A percentile compares a stretch with the other conserved stretches of the same genome.
phyloP scores from a whole-genome alignment of 2,113 vertebrate species.

The Cygnus buccinator region DNA sequence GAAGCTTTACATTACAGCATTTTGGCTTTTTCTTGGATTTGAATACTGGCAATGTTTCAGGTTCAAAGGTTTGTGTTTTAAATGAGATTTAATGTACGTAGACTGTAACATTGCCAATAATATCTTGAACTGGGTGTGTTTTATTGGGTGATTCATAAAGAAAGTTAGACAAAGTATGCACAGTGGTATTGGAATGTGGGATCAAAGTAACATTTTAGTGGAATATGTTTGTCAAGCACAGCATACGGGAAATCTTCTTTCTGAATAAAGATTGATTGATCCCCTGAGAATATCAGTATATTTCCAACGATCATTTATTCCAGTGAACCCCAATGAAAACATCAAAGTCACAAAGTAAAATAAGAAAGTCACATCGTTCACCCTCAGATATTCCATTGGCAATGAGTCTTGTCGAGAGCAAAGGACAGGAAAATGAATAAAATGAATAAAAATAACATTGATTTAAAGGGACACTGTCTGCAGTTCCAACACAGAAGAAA shows the following conservation, averaged over 20 bases:
- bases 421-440: not conserved
- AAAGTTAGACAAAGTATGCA: conserved; percentile 49
- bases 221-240: conserved; percentile 7
- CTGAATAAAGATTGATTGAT: conserved; percentile 27
- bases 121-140: conserved; percentile 53
- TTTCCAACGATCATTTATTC: conserved; percentile 41
- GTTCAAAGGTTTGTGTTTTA: conserved; percentile 42
- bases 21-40: not conserved
- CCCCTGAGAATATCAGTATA: not conserved
- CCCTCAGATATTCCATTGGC: conserved; percentile 18
- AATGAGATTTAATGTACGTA: conserved; percentile 18
- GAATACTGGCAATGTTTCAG: conserved; percentile 3
- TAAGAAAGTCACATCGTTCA: not conserved
- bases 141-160: conserved; percentile 66
- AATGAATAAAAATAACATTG: not conserved
- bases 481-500: not conserved
- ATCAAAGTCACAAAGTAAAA: not conserved
- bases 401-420: not conserved
- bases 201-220: conserved; percentile 43
- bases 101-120: conserved; percentile 28
- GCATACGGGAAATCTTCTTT: conserved; percentile 37
- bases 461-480: not conserved
- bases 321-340: not conserved
- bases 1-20: not conserved
- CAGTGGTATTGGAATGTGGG: conserved; percentile 55